Percentiles rank a stretch among this genome's conserved stretches.
These are phyloP conservation scores for Alectoris magna DNA, from an alignment of 2,797 vertebrate species.

Conservation along the genomic window DNA sequence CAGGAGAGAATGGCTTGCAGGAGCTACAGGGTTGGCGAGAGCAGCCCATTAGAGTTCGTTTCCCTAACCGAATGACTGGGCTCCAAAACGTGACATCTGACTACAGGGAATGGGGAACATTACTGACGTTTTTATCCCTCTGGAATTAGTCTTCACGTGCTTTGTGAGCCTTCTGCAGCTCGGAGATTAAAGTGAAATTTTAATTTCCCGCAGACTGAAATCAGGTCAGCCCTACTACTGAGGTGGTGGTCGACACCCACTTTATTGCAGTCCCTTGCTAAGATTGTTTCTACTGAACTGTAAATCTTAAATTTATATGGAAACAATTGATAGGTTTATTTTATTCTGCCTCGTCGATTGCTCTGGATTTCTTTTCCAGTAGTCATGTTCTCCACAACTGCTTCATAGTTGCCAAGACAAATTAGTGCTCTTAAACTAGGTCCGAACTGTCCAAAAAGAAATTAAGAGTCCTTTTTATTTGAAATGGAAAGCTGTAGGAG, in stretches of 20 bases:
- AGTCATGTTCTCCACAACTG: neutral
- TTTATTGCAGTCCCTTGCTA: neutral
- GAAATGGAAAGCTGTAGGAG: constrained; percentile 67
- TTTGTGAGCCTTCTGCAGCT: neutral
- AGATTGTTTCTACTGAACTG: neutral
- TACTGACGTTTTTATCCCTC: neutral
- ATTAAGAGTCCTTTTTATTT: constrained; percentile 58
- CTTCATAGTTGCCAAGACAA: constrained; percentile 42
- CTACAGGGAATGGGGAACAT: neutral
- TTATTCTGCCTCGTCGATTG: neutral
- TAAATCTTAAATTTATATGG: neutral
- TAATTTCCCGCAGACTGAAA: neutral
- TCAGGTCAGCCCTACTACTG: neutral
- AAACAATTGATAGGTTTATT: neutral
- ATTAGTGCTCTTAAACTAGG: constrained; percentile 14
- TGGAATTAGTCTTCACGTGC: neutral
- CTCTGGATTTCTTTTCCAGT: constrained; percentile 48
- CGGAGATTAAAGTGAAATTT: neutral
- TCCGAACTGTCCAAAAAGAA: constrained; percentile 59
- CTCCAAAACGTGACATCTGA: neutral
- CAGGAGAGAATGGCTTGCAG: neutral
- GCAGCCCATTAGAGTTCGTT: neutral
- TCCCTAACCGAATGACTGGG: neutral
- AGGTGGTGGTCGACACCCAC: neutral
- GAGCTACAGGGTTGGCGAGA: neutral